Evolutionary conservation across 2,113 vertebrate species (phyloP).

Genomic region (Lophius piscatorius): DNA sequence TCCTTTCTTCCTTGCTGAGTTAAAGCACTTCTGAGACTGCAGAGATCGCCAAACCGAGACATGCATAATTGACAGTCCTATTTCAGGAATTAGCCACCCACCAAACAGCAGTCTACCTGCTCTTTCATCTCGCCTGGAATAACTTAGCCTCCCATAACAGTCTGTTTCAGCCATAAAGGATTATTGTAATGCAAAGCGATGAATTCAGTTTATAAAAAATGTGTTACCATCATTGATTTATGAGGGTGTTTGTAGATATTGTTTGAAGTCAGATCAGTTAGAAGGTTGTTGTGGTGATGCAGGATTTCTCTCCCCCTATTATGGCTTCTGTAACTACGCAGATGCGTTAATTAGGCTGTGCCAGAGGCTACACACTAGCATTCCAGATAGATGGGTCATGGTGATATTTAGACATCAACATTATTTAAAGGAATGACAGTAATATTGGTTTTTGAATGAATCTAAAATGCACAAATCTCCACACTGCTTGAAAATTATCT

Average conservation of each 20-base stretch:
- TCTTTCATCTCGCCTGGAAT: slow-evolving; percentile 55
- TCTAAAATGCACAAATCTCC: slow-evolving; percentile 16
- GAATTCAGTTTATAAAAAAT: slow-evolving; percentile 42
- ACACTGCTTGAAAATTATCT: slow-evolving; percentile 27
- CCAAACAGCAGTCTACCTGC: slow-evolving; percentile 60
- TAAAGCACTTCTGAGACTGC: slow-evolving; percentile 49
- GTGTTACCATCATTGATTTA: slow-evolving; percentile 33
- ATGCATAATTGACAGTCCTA: slow-evolving; percentile 77
- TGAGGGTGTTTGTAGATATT: slow-evolving; percentile 26
- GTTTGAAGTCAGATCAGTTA: slow-evolving; percentile 71
- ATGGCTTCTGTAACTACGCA: slow-evolving; percentile 60
- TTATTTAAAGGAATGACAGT: slow-evolving; percentile 57
- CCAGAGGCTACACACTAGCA: slow-evolving; percentile 59
- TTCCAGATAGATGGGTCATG: slow-evolving; percentile 62
- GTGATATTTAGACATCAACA: slow-evolving; percentile 54
- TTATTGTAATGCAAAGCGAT: slow-evolving; percentile 18
- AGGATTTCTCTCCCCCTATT: slow-evolving; percentile 62
- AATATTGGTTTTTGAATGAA: slow-evolving; percentile 46
- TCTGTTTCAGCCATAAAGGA: slow-evolving; percentile 15
- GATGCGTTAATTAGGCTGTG: slow-evolving; percentile 75
- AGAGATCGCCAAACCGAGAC: slow-evolving; percentile 59
- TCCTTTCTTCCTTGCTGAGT: slow-evolving; percentile 31
- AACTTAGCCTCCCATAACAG: slow-evolving; percentile 26
- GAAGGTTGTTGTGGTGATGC: slow-evolving; percentile 65
- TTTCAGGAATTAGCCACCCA: slow-evolving; percentile 75